A percentile compares a stretch with the other conserved stretches of the same genome.
phyloP scores from a whole-genome alignment of 2,797 vertebrate species.

The Protonibea diacanthus region DNA sequence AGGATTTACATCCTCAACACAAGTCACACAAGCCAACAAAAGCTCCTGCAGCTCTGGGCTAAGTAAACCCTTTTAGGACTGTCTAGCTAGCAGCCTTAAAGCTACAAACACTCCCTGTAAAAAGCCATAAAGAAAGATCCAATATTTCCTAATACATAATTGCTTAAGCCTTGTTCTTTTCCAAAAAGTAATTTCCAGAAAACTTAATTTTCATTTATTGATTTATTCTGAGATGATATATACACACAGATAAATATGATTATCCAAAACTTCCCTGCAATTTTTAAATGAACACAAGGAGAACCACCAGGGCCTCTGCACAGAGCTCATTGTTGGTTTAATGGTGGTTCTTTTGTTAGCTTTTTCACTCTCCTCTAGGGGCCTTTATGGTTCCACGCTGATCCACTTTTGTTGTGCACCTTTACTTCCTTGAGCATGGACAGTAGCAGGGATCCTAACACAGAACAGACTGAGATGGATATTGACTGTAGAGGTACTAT shows the following conservation, averaged over 20 bases:
- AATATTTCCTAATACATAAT: background rate
- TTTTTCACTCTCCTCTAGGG: conserved; percentile 32
- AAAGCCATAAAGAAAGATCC: background rate
- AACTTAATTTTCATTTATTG: background rate
- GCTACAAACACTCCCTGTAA: background rate
- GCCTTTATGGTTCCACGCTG: conserved; percentile 30
- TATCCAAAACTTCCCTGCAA: background rate
- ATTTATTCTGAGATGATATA: background rate
- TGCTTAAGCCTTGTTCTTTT: background rate
- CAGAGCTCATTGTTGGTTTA: conserved; percentile 21
- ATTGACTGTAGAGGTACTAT: conserved; percentile 37
- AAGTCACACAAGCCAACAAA: background rate
- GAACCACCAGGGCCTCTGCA: conserved; percentile 10
- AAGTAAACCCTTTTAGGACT: background rate
- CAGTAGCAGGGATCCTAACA: conserved; percentile 31
- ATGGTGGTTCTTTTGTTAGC: conserved; percentile 12
- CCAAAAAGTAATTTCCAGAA: background rate
- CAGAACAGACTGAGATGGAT: conserved; percentile 11
- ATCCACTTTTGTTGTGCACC: conserved; percentile 23
- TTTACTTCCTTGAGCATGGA: conserved; percentile 20
- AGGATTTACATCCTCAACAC: background rate
- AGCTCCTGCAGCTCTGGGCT: too few relatives aligned
- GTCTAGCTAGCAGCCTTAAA: background rate
- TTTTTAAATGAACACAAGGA: conserved; percentile 5
- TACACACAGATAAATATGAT: background rate